These are phyloP conservation scores for Drosophila peninsularis DNA, from an alignment of 2,888 invertebrate species.

Conservation along the genomic window DNA sequence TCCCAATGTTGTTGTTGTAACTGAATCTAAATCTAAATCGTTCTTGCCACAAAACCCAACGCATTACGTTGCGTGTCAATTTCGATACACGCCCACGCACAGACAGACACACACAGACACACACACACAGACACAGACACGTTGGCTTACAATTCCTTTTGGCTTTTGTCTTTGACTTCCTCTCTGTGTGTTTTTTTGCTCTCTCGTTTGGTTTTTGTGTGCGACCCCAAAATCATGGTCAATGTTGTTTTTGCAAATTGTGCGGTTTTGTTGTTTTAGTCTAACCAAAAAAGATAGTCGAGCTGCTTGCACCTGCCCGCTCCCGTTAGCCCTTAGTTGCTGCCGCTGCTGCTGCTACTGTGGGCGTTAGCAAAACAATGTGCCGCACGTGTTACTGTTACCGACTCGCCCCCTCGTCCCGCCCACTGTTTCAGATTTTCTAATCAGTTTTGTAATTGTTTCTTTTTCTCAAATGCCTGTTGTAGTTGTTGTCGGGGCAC, in stretches of 20 bases:
- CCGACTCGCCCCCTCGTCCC: constrained; percentile 19
- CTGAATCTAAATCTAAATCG: constrained; percentile 30
- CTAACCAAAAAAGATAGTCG: constrained; percentile 13
- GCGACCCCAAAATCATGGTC: constrained; percentile 60
- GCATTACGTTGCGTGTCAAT: constrained; percentile 69
- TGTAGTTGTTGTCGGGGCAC: constrained; percentile 36
- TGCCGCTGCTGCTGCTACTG: constrained; percentile 4
- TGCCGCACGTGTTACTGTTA: constrained; percentile 52
- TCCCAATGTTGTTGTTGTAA: constrained; percentile 7
- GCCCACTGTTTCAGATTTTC: constrained; percentile 65
- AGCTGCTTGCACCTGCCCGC: constrained; percentile 1
- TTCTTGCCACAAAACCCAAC: constrained; percentile 58
- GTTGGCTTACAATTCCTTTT: constrained; percentile 19
- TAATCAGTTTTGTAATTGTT: constrained; percentile 80
- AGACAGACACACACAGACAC: constrained; percentile 28
- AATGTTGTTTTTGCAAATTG: constrained; percentile 78
- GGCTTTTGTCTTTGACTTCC: constrained; percentile 38
- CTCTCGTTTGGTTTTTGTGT: constrained; percentile 39
- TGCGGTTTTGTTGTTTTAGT: constrained; percentile 68
- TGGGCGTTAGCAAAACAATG: constrained; percentile 73
- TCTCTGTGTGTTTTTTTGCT: constrained; percentile 19
- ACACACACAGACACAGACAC: constrained; percentile 26
- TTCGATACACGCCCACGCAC: constrained; percentile 64
- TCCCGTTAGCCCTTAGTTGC: background rate
- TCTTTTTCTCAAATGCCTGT: constrained; percentile 50